Evolutionary conservation across 2,113 vertebrate species (phyloP).

Genomic region (Danionella cerebrum): DNA sequence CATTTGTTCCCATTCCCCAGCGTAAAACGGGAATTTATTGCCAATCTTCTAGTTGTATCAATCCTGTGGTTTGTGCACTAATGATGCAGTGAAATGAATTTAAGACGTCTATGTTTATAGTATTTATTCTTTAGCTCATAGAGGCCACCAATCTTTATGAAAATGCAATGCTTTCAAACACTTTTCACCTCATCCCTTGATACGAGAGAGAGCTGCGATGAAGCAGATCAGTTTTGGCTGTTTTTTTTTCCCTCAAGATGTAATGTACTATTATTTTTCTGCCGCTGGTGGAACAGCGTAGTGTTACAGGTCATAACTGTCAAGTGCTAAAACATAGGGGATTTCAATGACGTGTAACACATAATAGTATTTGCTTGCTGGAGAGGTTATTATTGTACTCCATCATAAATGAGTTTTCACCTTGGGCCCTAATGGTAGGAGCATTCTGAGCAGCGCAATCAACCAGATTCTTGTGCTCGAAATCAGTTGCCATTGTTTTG

Average conservation of each 20-base stretch:
- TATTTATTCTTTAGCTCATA: neutral
- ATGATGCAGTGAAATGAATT: neutral
- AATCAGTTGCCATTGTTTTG: neutral
- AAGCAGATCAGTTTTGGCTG: neutral
- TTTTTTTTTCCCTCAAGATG: constrained; percentile 3
- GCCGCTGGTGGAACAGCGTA: neutral
- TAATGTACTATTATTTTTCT: neutral
- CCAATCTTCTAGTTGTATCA: neutral
- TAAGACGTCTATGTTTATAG: neutral
- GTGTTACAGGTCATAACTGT: constrained; percentile 7
- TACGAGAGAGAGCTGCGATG: neutral
- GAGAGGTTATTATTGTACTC: constrained; percentile 13
- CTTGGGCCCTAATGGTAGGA: constrained; percentile 2
- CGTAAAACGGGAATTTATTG: too few relatives aligned
- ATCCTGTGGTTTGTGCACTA: neutral
- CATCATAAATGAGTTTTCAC: constrained; percentile 8
- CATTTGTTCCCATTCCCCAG: too few relatives aligned
- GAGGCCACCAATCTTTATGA: neutral
- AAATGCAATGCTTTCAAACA: constrained; percentile 1
- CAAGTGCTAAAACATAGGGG: neutral
- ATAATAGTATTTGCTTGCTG: constrained; percentile 9
- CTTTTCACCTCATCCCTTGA: neutral
- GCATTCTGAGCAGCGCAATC: neutral
- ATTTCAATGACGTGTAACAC: neutral
- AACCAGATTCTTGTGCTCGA: neutral